Base-by-base conservation (phyloP, 2,888 invertebrate species). In the Leptopilina syphax region DNA sequence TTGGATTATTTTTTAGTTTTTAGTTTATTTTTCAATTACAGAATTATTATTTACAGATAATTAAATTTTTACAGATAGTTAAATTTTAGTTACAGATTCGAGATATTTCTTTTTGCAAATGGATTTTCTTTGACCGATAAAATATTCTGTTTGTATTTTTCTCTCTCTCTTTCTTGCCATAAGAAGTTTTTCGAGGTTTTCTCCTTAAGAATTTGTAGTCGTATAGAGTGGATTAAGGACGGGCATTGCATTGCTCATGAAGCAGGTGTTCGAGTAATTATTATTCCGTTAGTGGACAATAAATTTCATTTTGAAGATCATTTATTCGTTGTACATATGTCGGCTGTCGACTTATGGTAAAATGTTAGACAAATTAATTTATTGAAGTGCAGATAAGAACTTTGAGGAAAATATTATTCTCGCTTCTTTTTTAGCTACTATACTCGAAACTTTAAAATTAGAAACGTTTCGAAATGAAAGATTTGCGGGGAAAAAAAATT, bases 261-360 rank as follows among this genome's bases (percentile, higher is more conserved):
- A 54, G 54, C 57, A 73, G 54, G 73, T 73, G 73, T 73, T 73
- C 34, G 57, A 57, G 41, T 73, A 57, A 73, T 73, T 57, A 73
- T 34, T 73, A 57, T 73, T 57, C 73, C 73, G 73, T 57, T 73
- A 57, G 73, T 57, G 73, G 34, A 73, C 57, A 34, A 57, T 73
- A n/a, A 73, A 73, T 57, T 73, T 34, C 57, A 73, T 57, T 57
- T 73, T 7, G 57, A 57, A 5, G 34, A 73, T 57, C 57, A 73
- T 54, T 70, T 13, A 70, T 73, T 73, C 57, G 27, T 9, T 73
- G 73, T n/a, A 41, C 34, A 57, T 34, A n/a, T 34, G 73, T 34
- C 34, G n/a, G n/a, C 9, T 73, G 57, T 57, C 18, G 57, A n/a
- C 9, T 57, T 34, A 73, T 57, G 73, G 57, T 13, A n/a, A 41